phyloP scores from a whole-genome alignment of 2,888 invertebrate genomes.

The Sinopyrophorus schimmeli region DNA sequence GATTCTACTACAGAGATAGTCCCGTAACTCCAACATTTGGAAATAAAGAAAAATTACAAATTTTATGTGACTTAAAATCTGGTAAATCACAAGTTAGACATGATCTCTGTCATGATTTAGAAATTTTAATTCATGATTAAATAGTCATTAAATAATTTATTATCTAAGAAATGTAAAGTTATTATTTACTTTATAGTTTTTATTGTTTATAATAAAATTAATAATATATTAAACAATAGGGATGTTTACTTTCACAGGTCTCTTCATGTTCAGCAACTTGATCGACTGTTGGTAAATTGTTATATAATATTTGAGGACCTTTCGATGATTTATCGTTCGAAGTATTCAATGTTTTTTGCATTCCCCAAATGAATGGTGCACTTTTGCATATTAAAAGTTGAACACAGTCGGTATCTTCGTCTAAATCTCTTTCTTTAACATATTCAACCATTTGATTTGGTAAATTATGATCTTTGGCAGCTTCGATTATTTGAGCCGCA shows the following conservation, averaged over 20 bases:
- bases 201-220: constrained; percentile 20
- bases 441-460: constrained; percentile 65
- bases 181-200: background rate
- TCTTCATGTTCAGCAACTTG: constrained; percentile 65
- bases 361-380: constrained; percentile 74
- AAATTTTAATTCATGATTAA: constrained; percentile 53
- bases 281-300: constrained; percentile 63
- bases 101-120: constrained; percentile 77
- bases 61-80: constrained; percentile 83
- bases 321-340: constrained; percentile 43
- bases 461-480: constrained; percentile 66
- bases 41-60: constrained; percentile 79
- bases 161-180: constrained; percentile 2
- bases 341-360: constrained; percentile 68
- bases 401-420: constrained; percentile 69
- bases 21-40: constrained; percentile 73
- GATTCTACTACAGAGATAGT: constrained; percentile 87
- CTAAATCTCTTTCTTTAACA: constrained; percentile 59
- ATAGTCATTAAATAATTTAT: background rate
- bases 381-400: constrained; percentile 76
- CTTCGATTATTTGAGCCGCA: constrained; percentile 61
- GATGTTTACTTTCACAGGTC: constrained; percentile 65
- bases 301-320: constrained; percentile 56
- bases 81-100: constrained; percentile 83
- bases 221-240: constrained; percentile 44